A percentile compares a stretch with the other conserved stretches of the same genome.
Evolutionary conservation across 2,797 vertebrate genomes (phyloP).

Genomic region (Amblyraja radiata): DNA sequence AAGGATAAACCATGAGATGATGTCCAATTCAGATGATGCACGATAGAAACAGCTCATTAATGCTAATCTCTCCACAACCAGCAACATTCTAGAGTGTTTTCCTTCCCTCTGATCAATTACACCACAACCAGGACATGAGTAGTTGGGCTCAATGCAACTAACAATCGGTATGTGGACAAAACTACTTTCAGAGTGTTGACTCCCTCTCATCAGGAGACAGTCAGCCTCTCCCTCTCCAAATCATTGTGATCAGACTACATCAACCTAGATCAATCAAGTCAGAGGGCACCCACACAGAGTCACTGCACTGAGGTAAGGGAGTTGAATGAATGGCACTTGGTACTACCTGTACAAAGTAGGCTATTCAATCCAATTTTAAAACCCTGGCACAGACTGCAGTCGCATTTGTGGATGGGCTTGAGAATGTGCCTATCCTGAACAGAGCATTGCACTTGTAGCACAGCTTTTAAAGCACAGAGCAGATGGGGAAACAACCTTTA

Average conservation of each 20-base stretch:
- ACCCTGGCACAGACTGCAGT: neutral
- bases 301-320: neutral
- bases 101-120: too few species aligned
- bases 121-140: neutral
- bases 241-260: neutral
- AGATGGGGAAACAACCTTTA: neutral
- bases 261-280: neutral
- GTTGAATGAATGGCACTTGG: neutral
- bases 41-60: neutral
- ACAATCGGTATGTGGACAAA: neutral
- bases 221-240: neutral
- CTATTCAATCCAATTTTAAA: neutral
- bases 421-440: neutral
- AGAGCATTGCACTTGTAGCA: neutral
- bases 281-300: neutral
- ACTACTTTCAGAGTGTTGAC: neutral
- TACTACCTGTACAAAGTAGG: neutral
- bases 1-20: neutral
- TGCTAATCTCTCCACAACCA: neutral
- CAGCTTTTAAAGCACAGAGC: neutral
- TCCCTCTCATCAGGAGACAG: neutral
- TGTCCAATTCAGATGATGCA: neutral
- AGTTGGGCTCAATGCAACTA: neutral
- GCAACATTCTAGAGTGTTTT: neutral
- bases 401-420: neutral